Evolutionary conservation across 2,113 vertebrate species (phyloP).

Genomic region (Orycteropus afer): DNA sequence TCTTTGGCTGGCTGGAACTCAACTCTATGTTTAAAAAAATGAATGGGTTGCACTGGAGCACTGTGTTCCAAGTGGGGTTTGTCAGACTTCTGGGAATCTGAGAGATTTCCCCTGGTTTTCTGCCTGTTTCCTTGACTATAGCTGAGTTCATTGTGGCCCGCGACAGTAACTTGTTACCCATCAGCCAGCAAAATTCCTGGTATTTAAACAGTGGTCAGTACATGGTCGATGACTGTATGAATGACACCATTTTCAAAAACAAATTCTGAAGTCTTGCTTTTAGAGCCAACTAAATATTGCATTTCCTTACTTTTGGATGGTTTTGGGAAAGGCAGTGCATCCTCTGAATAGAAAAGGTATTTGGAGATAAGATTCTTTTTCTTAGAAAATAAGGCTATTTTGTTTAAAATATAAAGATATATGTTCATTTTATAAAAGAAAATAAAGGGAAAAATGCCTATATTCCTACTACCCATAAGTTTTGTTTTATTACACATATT

Average conservation of each 20-base stretch:
- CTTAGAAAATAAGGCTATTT: conserved; percentile 3
- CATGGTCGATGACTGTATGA: conserved; percentile 18
- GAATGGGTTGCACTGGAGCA: neutral
- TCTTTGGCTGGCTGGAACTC: neutral
- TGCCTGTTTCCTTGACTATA: neutral
- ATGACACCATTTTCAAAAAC: conserved; percentile 32
- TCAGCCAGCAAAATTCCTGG: neutral
- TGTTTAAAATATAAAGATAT: neutral
- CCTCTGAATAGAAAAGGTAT: conserved; percentile 27
- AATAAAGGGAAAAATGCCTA: neutral
- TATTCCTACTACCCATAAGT: neutral
- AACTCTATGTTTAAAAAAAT: neutral
- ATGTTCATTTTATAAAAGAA: neutral
- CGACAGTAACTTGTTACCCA: neutral
- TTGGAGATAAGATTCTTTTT: neutral
- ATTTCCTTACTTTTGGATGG: conserved; percentile 16
- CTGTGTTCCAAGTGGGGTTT: conserved; percentile 38
- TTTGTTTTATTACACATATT: neutral
- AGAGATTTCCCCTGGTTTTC: conserved; percentile 43
- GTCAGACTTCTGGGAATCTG: conserved; percentile 49
- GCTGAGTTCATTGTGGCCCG: neutral
- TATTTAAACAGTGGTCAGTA: conserved; percentile 50
- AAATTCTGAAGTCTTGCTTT: conserved; percentile 17
- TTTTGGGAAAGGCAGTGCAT: neutral
- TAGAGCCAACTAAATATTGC: neutral